phyloP scores from a whole-genome alignment of 2,888 invertebrate species.

The Heliconius ismenius region DNA sequence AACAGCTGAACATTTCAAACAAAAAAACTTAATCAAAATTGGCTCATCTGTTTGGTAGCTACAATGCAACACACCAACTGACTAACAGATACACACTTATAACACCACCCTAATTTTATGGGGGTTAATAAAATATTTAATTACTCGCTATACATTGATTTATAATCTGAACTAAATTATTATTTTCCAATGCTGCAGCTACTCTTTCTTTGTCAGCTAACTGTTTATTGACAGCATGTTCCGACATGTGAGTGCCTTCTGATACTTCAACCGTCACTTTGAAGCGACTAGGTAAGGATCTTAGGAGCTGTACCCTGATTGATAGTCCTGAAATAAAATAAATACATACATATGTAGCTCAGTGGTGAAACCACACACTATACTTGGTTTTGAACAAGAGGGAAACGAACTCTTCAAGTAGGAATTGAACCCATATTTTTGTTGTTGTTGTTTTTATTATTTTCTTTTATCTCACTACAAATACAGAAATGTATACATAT shows the following conservation, averaged over 20 bases:
- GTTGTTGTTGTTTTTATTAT: too few species aligned
- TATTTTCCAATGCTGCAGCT: constrained; percentile 97
- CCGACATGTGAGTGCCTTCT: constrained; percentile 95
- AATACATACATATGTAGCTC: neutral
- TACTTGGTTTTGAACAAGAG: neutral
- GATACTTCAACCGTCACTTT: constrained; percentile 94
- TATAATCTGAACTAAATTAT: constrained; percentile 93
- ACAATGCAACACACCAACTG: too few species aligned
- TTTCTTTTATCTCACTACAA: too few species aligned
- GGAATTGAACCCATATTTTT: neutral
- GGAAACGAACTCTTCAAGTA: neutral
- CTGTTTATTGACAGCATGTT: constrained; percentile 97
- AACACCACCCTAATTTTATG: too few species aligned
- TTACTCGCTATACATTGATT: constrained; percentile 89
- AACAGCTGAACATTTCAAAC: too few species aligned
- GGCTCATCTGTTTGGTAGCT: too few species aligned
- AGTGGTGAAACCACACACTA: neutral
- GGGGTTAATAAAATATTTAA: neutral
- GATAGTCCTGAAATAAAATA: constrained; percentile 85
- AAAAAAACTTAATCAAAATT: too few species aligned
- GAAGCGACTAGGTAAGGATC: constrained; percentile 91
- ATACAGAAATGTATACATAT: too few species aligned
- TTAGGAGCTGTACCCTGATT: constrained; percentile 93
- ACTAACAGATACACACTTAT: too few species aligned
- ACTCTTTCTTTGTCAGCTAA: constrained; percentile 98